Conservation (phyloP, 2,888 invertebrate species). For the Netelia virgata region DNA sequence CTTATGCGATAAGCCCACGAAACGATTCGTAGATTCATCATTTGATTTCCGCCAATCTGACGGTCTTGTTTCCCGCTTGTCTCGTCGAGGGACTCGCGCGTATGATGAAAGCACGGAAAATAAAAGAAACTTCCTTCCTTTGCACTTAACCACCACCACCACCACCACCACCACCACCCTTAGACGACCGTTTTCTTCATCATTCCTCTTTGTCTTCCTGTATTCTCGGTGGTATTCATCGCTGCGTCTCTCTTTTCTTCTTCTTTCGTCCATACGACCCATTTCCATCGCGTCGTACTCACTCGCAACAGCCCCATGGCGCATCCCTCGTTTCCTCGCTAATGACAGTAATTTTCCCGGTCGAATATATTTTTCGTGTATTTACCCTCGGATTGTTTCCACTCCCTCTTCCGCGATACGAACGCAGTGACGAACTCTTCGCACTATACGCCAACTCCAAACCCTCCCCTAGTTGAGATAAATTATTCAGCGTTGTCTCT, state of each 20-base stretch:
- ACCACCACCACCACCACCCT: conserved; percentile 12
- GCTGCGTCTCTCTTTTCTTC: conserved; percentile 37
- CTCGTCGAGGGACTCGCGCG: conserved; percentile 16
- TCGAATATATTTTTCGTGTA: conserved; percentile 68
- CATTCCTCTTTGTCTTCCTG: background rate
- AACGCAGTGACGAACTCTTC: conserved; percentile 30
- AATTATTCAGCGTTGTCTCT: conserved; percentile 52
- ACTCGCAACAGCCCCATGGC: conserved; percentile 21
- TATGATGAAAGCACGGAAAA: conserved; percentile 44
- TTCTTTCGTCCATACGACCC: conserved; percentile 59
- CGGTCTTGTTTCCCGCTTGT: conserved; percentile 42
- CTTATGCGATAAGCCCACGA: conserved; percentile 36
- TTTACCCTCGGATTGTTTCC: conserved; percentile 60
- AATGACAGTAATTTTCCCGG: conserved; percentile 69
- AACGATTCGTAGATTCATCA: conserved; percentile 76
- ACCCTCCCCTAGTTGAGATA: conserved; percentile 13
- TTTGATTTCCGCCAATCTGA: conserved; percentile 72
- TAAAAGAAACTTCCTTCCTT: conserved; percentile 48
- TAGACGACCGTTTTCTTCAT: conserved; percentile 26
- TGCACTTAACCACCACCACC: conserved; percentile 42
- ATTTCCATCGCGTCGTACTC: conserved; percentile 34
- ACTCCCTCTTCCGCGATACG: conserved; percentile 17
- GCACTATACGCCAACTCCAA: conserved; percentile 9
- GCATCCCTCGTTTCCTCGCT: conserved; percentile 51
- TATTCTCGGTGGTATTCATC: conserved; percentile 4